phyloP scores from a whole-genome alignment of 2,888 invertebrate species.

The Pyrgus malvae region DNA sequence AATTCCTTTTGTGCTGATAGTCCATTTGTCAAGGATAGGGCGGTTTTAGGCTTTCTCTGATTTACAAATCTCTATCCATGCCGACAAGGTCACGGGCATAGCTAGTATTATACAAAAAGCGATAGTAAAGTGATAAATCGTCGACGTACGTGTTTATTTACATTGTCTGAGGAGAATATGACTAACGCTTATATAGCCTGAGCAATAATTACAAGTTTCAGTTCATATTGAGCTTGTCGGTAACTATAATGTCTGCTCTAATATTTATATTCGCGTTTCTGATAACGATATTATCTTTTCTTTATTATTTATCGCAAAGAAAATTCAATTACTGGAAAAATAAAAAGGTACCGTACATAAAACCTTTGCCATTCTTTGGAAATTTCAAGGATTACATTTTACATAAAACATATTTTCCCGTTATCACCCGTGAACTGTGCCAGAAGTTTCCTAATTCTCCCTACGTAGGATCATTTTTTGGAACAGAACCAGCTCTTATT shows the following conservation, averaged over 20 bases:
- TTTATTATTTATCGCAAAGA: slow-evolving; percentile 17
- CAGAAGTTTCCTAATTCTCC: slow-evolving; percentile 49
- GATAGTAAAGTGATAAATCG: too few relatives aligned
- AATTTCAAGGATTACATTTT: slow-evolving; percentile 52
- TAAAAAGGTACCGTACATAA: slow-evolving; percentile 46
- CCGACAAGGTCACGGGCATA: too few relatives aligned
- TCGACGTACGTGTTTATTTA: too few relatives aligned
- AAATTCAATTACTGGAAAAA: slow-evolving; percentile 50
- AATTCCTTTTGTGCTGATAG: too few relatives aligned
- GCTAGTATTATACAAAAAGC: too few relatives aligned
- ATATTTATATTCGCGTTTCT: background rate
- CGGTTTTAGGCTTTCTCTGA: too few relatives aligned
- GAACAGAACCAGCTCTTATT: slow-evolving; percentile 57
- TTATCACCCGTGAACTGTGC: slow-evolving; percentile 47
- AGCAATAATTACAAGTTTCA: too few relatives aligned
- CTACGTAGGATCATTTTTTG: slow-evolving; percentile 57
- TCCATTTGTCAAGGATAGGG: too few relatives aligned
- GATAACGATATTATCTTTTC: slow-evolving; percentile 2
- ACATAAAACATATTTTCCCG: slow-evolving; percentile 42
- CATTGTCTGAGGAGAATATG: too few relatives aligned
- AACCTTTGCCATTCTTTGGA: slow-evolving; percentile 52
- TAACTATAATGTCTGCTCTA: background rate
- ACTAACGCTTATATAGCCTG: too few relatives aligned
- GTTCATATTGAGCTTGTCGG: background rate
- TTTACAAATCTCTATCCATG: too few relatives aligned